These are phyloP conservation scores for Dryobota labecula DNA, from an alignment of 2,888 invertebrate species.

Conservation along the genomic window DNA sequence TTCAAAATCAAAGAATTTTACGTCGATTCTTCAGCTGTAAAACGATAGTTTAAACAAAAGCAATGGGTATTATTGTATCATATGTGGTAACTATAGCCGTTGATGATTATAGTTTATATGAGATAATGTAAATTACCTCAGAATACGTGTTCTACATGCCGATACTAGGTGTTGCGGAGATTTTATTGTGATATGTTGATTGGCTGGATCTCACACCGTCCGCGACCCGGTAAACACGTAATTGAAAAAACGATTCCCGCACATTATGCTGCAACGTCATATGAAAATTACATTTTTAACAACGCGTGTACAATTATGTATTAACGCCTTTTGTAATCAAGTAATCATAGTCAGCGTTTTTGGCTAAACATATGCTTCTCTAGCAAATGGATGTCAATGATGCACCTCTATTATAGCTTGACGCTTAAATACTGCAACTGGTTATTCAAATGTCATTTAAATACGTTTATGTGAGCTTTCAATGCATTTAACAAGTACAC, in stretches of 20 bases:
- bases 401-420: neutral
- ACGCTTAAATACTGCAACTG: conserved; percentile 11
- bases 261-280: conserved; percentile 60
- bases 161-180: conserved; percentile 63
- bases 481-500: no score
- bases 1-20: conserved; percentile 21
- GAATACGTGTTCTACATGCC: conserved; percentile 73
- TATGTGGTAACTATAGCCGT: conserved; percentile 42
- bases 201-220: conserved; percentile 52
- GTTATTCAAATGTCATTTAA: conserved; percentile 29
- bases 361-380: conserved; percentile 4
- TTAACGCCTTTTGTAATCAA: conserved; percentile 30
- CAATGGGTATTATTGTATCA: conserved; percentile 34
- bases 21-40: conserved; percentile 17
- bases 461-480: conserved; percentile 6
- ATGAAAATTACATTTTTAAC: conserved; percentile 58
- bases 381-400: conserved; percentile 6
- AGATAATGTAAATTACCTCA: conserved; percentile 70
- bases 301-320: conserved; percentile 20
- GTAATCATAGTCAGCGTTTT: conserved; percentile 19
- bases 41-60: conserved; percentile 26
- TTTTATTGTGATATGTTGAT: conserved; percentile 71
- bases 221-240: conserved; percentile 72
- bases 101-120: conserved; percentile 51
- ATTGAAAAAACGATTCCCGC: conserved; percentile 73